phyloP scores from a whole-genome alignment of 2,113 vertebrate genomes.

The Thomomys bottae region DNA sequence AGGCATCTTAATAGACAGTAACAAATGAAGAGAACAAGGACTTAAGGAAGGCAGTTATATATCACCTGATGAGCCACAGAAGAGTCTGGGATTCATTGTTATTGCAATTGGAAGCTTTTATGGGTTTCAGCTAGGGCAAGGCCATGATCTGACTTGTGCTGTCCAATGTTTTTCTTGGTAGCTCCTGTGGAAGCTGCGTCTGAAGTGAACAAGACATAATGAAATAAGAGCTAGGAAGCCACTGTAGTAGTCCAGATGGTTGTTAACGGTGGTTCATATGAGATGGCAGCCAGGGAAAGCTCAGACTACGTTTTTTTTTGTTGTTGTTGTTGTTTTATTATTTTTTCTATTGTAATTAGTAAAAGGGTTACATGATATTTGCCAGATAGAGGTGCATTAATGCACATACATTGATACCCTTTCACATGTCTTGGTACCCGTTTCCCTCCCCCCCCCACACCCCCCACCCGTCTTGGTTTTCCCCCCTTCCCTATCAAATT shows the following conservation, averaged over 20 bases:
- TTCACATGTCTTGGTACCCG: no score
- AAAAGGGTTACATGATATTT: no score
- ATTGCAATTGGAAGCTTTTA: not conserved
- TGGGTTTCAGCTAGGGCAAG: not conserved
- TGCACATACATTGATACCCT: no score
- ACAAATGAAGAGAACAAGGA: not conserved
- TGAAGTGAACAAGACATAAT: not conserved
- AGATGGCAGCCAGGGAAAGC: not conserved
- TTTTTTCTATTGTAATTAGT: no score
- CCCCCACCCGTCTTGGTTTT: no score
- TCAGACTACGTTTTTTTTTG: not conserved
- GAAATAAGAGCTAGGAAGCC: not conserved
- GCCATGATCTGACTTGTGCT: not conserved
- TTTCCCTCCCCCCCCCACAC: no score
- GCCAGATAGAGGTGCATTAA: no score
- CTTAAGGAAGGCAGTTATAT: not conserved
- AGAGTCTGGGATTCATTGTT: not conserved
- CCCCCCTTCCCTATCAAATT: no score
- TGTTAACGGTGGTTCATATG: not conserved
- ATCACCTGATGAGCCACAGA: not conserved
- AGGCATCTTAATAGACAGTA: not conserved
- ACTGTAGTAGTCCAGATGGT: not conserved
- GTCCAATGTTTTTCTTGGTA: not conserved
- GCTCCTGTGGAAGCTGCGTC: not conserved
- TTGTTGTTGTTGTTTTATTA: no score